Base-by-base conservation (phyloP, 2,888 invertebrate species). In the Torymus auratus region DNA sequence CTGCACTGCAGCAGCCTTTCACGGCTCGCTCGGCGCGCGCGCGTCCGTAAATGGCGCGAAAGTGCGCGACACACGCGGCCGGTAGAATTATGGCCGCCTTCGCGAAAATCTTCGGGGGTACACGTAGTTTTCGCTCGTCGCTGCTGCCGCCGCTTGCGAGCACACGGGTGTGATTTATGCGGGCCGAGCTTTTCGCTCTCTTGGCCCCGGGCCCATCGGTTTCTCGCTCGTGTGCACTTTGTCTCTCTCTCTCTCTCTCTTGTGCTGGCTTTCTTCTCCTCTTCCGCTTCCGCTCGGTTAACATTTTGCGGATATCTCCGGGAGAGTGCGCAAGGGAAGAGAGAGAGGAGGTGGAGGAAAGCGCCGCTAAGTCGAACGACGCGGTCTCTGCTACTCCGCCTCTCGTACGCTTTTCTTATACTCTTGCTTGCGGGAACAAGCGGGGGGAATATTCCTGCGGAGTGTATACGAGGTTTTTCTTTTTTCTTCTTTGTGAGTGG, bases 131-230 rank as follows among this genome's bases (percentile, higher is more conserved):
- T 65, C 74, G 60, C 68, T 56, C 61, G 64, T 41, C 41, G 41
- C 41, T 7, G 20, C 20, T 2, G 41, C 41, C 41, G 56, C 52
- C 56, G 58, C 58, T 53, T 41, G 41, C 7, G 53, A 11, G 11
- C 41, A n/a, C 64, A 15, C 41, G 20, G 50, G 17, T 64, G 78
- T 77, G 83, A 80, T 79, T 75, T 79, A 78, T 73, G 73, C 79
- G 41, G 81, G 60, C 69, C 80, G 80, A 77, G 76, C 75, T 68
- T 65, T 67, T 81, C 69, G 73, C 64, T 75, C 69, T 68, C 75
- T 78, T 80, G 79, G 80, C 80, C 77, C 15, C 73, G 70, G 50
- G 75, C 79, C 82, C 80, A 76, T 73, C 79, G 68, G 28, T 64
- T 23, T 60, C 55, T 62, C 13, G 41, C 41, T 41, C 13, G 2